Conservation (phyloP, 2,113 vertebrate species). For the Sapajus apella region DNA sequence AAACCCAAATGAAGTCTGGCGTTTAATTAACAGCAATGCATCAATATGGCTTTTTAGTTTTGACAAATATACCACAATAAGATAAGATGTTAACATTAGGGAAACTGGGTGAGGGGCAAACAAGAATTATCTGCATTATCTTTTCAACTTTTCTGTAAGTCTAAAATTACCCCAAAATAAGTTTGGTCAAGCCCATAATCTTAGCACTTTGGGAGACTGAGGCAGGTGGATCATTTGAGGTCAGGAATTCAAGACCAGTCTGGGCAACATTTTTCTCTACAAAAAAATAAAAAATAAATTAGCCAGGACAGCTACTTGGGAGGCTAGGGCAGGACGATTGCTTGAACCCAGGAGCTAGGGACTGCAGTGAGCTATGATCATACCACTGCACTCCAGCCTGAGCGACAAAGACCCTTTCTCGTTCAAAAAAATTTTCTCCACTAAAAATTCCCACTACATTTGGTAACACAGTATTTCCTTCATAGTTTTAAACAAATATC, state of each 20-base stretch:
- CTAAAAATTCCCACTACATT: too few relatives aligned
- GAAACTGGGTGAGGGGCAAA: background rate
- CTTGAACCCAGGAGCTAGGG: background rate
- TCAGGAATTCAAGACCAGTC: background rate
- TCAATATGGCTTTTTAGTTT: background rate
- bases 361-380: background rate
- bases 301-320: background rate
- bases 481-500: constrained; percentile 36
- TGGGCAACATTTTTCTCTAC: background rate
- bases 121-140: background rate
- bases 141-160: background rate
- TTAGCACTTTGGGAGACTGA: background rate
- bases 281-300: background rate
- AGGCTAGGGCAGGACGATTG: background rate
- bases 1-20: background rate
- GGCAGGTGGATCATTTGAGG: background rate
- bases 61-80: background rate
- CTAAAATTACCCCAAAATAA: constrained; percentile 35
- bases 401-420: background rate
- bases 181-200: background rate
- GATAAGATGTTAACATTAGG: background rate
- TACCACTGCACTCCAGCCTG: background rate
- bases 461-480: background rate
- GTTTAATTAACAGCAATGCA: background rate
- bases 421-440: too few relatives aligned